A percentile compares a stretch with the other conserved stretches of the same genome.
These are phyloP conservation scores for Brachionus sp. DNA, from an alignment of 1,140 invertebrate species.

Conservation along the genomic window DNA sequence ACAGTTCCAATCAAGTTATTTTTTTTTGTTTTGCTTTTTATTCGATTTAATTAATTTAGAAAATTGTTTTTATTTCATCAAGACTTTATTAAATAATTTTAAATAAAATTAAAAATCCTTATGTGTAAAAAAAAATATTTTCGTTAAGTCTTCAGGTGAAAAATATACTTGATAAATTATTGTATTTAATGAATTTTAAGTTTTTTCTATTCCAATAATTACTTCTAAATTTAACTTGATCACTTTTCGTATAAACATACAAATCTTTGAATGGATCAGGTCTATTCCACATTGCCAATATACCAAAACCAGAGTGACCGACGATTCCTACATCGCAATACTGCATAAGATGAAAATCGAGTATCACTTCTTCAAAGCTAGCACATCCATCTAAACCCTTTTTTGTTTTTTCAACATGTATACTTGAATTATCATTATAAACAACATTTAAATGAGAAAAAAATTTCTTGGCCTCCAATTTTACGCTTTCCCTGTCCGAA, in stretches of 20 bases:
- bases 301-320: slow-evolving; percentile 8
- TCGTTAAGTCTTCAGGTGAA: neutral
- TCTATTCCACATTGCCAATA: neutral
- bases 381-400: neutral
- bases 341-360: slow-evolving; percentile 39
- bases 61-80: too few species aligned
- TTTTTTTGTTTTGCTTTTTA: too few species aligned
- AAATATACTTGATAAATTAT: neutral
- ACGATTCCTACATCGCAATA: slow-evolving; percentile 14
- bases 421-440: neutral
- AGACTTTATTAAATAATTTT: too few species aligned
- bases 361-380: neutral
- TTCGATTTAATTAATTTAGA: too few species aligned
- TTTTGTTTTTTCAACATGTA: neutral
- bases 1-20: too few species aligned
- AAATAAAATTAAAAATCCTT: too few species aligned
- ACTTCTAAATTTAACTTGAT: neutral
- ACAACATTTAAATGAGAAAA: neutral
- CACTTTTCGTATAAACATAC: neutral
- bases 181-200: neutral
- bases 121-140: too few species aligned
- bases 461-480: neutral
- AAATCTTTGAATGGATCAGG: slow-evolving; percentile 14
- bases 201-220: neutral
- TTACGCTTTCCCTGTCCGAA: neutral